Percentiles rank a stretch among this genome's conserved stretches.
Evolutionary conservation across 2,888 invertebrate species (phyloP).

Genomic region (Caenorhabditis uteleia): DNA sequence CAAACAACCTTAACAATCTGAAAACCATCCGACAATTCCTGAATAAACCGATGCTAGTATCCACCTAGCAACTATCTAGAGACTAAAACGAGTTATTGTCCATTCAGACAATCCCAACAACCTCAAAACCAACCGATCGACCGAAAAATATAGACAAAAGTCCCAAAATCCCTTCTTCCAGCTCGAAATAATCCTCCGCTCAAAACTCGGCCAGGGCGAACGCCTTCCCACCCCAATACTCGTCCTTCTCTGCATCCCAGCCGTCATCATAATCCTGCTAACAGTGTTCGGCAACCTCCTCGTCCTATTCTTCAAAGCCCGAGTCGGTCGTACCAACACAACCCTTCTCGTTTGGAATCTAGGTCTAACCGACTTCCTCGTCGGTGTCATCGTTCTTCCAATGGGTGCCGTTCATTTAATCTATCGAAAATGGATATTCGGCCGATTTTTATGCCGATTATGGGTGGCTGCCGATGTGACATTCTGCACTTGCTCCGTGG

Average conservation of each 20-base stretch:
- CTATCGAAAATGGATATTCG: conserved; percentile 72
- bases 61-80: not conserved
- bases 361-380: conserved; percentile 69
- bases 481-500: conserved; percentile 75
- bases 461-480: conserved; percentile 76
- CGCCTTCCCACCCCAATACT: conserved; percentile 37
- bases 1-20: no score
- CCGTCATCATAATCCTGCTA: conserved; percentile 65
- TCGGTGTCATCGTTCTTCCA: conserved; percentile 69
- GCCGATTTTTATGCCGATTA: conserved; percentile 74
- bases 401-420: conserved; percentile 66
- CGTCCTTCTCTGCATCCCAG: conserved; percentile 59
- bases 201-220: conserved; percentile 20
- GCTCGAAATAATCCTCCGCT: conserved; percentile 17
- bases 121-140: not conserved
- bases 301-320: conserved; percentile 69
- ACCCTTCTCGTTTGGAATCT: conserved; percentile 70
- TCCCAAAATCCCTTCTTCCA: no score
- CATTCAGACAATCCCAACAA: not conserved
- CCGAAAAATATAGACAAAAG: no score
- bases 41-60: no score
- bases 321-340: conserved; percentile 69
- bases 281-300: conserved; percentile 69
- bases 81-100: no score
- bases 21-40: no score